Evolutionary conservation across 2,888 invertebrate genomes (phyloP).

Genomic region (Zaprionus bogoriensis): DNA sequence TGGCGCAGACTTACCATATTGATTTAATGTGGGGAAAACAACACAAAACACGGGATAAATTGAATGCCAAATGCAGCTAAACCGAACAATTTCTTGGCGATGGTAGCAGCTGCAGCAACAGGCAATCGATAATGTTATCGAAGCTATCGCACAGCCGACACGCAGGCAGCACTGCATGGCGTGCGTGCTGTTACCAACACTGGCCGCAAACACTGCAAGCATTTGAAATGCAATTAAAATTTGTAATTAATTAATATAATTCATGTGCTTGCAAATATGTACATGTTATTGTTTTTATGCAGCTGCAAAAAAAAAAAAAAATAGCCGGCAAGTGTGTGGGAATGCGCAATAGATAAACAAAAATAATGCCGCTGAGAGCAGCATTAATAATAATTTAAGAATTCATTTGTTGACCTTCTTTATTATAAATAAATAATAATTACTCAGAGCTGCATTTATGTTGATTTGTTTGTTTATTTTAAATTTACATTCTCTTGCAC

Average conservation of each 20-base stretch:
- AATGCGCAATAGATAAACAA: too few relatives aligned
- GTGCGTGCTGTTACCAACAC: constrained; percentile 10
- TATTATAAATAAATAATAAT: too few relatives aligned
- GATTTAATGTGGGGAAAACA: constrained; percentile 61
- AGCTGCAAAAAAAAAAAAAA: too few relatives aligned
- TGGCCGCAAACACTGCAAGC: neutral
- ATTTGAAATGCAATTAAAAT: neutral
- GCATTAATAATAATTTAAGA: too few relatives aligned
- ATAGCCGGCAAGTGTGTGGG: too few relatives aligned
- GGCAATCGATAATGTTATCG: constrained; percentile 28
- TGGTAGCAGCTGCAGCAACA: constrained; percentile 7
- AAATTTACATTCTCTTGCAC: constrained; percentile 56
- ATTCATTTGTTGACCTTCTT: too few relatives aligned
- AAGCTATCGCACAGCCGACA: constrained; percentile 15
- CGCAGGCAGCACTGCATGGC: neutral
- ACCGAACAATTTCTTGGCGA: constrained; percentile 45
- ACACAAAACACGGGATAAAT: constrained; percentile 70
- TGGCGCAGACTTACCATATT: constrained; percentile 57
- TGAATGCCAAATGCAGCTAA: constrained; percentile 53
- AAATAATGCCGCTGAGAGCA: too few relatives aligned
- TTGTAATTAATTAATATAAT: too few relatives aligned
- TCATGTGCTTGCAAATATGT: too few relatives aligned
- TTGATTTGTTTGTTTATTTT: constrained; percentile 47
- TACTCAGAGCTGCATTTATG: neutral
- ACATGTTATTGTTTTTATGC: too few relatives aligned